phyloP scores from a whole-genome alignment of 2,888 invertebrate species.

The Chrysina gloriosa region DNA sequence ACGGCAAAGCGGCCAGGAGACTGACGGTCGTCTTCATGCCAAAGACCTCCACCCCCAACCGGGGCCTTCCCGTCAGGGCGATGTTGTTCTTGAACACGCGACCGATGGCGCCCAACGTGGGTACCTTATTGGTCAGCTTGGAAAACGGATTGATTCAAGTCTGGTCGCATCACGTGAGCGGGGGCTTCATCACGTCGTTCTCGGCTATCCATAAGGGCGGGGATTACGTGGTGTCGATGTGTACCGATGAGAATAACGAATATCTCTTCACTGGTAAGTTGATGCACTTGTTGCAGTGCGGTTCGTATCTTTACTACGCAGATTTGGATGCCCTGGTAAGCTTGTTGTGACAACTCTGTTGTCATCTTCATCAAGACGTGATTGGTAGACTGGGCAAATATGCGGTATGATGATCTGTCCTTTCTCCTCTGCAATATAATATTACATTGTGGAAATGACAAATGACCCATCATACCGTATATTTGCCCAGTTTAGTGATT shows the following conservation, averaged over 20 bases:
- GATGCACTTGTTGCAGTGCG: no score
- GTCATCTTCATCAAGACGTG: no score
- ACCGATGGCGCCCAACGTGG: conserved; percentile 66
- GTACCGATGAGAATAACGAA: conserved; percentile 77
- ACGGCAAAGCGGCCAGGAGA: conserved; percentile 53
- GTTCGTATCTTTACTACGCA: no score
- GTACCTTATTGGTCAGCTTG: conserved; percentile 77
- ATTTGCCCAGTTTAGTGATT: no score
- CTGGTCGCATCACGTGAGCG: conserved; percentile 84
- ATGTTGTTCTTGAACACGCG: conserved; percentile 76
- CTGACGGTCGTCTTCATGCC: conserved; percentile 66
- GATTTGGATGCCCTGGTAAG: no score
- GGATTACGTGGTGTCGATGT: conserved; percentile 76
- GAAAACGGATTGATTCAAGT: conserved; percentile 82
- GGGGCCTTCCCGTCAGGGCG: conserved; percentile 72
- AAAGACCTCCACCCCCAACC: conserved; percentile 62
- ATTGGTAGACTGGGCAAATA: neutral
- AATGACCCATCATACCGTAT: no score
- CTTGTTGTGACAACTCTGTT: no score
- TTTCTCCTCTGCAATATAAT: neutral
- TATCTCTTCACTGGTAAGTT: conserved; percentile 81
- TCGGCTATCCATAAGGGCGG: conserved; percentile 75
- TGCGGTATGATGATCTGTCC: neutral
- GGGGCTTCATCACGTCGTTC: conserved; percentile 78
- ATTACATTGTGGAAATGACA: neutral